Evolutionary conservation across 2,113 vertebrate genomes (phyloP), one percentile per base, ranked within the genome.

Genomic region (Fukomys damarensis): DNA sequence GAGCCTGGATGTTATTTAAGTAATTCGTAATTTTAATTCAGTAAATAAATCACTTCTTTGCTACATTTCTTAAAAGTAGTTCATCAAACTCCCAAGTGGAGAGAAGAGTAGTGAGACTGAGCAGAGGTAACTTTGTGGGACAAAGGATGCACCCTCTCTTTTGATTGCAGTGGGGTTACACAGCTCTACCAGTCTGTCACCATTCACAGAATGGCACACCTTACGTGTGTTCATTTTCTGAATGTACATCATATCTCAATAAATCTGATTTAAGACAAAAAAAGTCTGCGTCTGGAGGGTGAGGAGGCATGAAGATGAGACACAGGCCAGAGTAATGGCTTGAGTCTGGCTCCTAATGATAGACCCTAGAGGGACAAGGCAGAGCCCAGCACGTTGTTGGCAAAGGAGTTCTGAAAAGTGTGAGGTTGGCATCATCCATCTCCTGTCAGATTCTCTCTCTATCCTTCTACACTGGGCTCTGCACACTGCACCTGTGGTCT

Each of bases 21-120:
- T 58, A 70, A 91, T 63, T 70, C 6, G 76, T 79, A 66, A 91
- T 88, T 59, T 59, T 66, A 92, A 79, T 85, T 17, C 13, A 88
- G 59, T 30, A 88, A 86, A 76, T n/a, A 61, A 81, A 94, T 65
- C 28, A 70, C 38, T 61, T 68, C 90, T 95, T 80, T 54, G 61
- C 4, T n/a, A n/a, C n/a, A n/a, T 10, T 17, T 95, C 32, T 86
- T 38, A 72, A 76, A 84, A 93, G 58, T 0, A 52, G 19, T 3
- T 16, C 10, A 65, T n/a, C 54, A 84, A 68, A 49, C 56, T 19
- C 68, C 32, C 5, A 7, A 63, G 59, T 0, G 2, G 26, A 46
- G 79, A 61, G 70, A 2, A 24, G 61, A 26, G 19, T 20, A 16
- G 56, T 3, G n/a, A 43, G 59, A 56, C 19, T 26, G 20, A 46